Evolutionary conservation across 53 echinoderm and acorn worm genomes (phyloP).

Genomic region (Echinometra lucunter): DNA sequence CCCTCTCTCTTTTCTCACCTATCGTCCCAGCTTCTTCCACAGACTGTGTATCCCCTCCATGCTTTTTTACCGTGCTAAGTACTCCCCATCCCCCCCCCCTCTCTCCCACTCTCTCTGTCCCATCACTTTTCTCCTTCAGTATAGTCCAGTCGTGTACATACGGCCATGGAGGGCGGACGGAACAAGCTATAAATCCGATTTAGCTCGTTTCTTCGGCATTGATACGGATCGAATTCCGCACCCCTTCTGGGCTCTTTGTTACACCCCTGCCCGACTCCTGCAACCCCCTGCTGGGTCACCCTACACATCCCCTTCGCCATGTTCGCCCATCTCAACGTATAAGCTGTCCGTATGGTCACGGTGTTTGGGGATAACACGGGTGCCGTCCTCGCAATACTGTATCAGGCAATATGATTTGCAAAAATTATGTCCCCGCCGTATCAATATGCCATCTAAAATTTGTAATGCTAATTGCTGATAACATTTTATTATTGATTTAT

Average conservation of each 20-base stretch:
- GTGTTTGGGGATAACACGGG: neutral
- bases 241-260: slow-evolving; percentile 38
- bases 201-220: neutral
- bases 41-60: neutral
- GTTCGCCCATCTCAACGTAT: no score
- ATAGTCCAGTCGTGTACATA: neutral
- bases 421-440: neutral
- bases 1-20: neutral
- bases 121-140: neutral
- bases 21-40: neutral
- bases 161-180: neutral
- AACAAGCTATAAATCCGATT: neutral
- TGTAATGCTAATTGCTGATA: no score
- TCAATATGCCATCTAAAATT: neutral
- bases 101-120: neutral
- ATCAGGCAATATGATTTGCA: neutral
- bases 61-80: no score
- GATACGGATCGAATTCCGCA: neutral
- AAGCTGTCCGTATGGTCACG: neutral
- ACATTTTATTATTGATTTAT: no score
- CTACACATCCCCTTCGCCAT: neutral
- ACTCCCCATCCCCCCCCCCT: no score
- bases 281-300: slow-evolving; percentile 8
- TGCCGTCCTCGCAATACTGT: neutral
- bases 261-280: slow-evolving; percentile 3